Base-by-base conservation (phyloP, 2,113 vertebrate genomes). In the Myodes glareolus region DNA sequence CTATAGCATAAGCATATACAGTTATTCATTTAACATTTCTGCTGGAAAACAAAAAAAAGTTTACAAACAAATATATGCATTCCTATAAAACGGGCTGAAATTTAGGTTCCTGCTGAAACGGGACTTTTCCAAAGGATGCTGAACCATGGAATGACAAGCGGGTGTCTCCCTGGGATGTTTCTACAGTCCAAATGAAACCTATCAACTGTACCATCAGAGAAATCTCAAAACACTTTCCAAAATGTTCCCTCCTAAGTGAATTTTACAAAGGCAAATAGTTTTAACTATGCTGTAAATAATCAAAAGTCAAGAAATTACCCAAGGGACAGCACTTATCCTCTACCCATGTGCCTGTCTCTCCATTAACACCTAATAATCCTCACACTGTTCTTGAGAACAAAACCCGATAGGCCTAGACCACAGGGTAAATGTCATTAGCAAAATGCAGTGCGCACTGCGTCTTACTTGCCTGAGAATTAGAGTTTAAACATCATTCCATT, bases 381-480 rank as follows among this genome's bases (percentile, higher is more conserved):
- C 75, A 12, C 36, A 27, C 5, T 47, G 29, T 5, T 92, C 36
- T 93, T n/a, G 52, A n/a, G n/a, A 88, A 80, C 67, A 67, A 72
- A 88, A 3, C 45, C 25, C 50, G 77, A n/a, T 13, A 10, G 61
- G 65, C 16, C 95, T 61, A 42, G 96, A 90, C 7, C 81, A 80
- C 88, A 92, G 93, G 29, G 85, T 65, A 36, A 95, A 45, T 29
- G 67, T 86, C 88, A 77, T 96, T 68, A 95, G 75, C 63, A 97
- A 90, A 94, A 97, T 61, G 39, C 27, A 86, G 33, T 68, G 36
- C 21, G 14, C 67, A 93, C 31, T 78, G 2, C 92, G 36, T 95
- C 95, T 31, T 10, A 92, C 8, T 87, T 47, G 58, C 75, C 84
- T 14, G 55, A 96, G 80, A 97, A 97, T 55, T 93, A 68, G 91